Base-by-base conservation (phyloP, 92 coral and sea anemone genomes). In the Zoanthus sociatus region DNA sequence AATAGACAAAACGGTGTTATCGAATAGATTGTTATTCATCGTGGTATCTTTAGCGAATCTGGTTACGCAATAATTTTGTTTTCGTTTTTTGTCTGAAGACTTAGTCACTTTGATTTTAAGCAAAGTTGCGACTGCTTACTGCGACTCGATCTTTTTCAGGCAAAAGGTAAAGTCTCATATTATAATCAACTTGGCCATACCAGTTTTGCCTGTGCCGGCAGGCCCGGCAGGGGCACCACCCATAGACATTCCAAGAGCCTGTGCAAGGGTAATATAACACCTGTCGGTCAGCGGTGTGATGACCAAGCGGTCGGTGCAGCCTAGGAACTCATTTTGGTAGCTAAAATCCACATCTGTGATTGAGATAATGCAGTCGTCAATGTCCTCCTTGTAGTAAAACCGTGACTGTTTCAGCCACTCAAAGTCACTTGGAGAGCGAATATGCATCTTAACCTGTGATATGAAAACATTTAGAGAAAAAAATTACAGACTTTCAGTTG, bases 181-280 rank as follows among this genome's bases (percentile, higher is more conserved):
- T 48, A 5, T 48, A 26, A 26, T 26, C 26, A 56, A 63, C 69
- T 20, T 9, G 21, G 30, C 30, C 32, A 63, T 72, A 94, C 98
- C 98, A 56, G 98, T 94, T 77, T 94, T 94, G 26, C 98, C 98
- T 66, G 98, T 94, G 8, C 98, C 98, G 12, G 98, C 98, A 6
- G 98, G 98, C 15, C 98, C 98, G 18, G 98, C 98, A 33, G 98
- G 98, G 61, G 98, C 98, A 15, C 98, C 98, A 17, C 98, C 98
- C 98, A 94, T 94, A 9, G 98, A 94, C 98, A 94, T 94, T 88
- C 98, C 98, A 64, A 94, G 89, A 55, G 98, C 98, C 86, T 94
- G 98, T 31, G 96, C 98, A 15, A 94, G 94, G 33, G 98, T 94
- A 72, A 94, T 94, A 48, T 94, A 94, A 78, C 98, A 94, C 69